Conservation (phyloP, 2,888 invertebrate species). For the Muscina levida region DNA sequence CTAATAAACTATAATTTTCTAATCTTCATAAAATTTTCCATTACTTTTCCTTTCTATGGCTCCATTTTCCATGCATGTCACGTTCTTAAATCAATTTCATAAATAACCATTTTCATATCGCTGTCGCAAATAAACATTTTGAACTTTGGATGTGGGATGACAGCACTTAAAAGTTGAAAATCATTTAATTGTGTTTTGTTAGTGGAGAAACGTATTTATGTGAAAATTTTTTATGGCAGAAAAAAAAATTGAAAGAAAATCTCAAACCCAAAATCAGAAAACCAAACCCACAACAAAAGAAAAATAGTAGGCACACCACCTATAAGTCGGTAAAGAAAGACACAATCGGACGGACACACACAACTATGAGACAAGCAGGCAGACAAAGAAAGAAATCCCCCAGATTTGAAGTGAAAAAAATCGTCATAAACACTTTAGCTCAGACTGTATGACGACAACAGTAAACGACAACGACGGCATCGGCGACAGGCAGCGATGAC, state of each 20-base stretch:
- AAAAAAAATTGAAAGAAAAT: neutral
- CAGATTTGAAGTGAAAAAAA: neutral
- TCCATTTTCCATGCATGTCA: neutral
- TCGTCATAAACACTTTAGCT: slow-evolving; percentile 41
- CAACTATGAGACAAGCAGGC: slow-evolving; percentile 25
- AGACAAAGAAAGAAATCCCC: slow-evolving; percentile 31
- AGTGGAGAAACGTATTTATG: neutral
- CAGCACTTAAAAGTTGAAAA: slow-evolving; percentile 14
- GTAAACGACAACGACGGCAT: too few relatives aligned
- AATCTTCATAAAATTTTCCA: too few relatives aligned
- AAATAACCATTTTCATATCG: slow-evolving; percentile 16
- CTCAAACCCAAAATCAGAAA: neutral
- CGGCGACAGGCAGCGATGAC: neutral
- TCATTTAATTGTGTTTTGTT: neutral
- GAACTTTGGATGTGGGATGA: slow-evolving; percentile 18
- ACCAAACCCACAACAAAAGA: slow-evolving; percentile 41
- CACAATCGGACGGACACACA: too few relatives aligned
- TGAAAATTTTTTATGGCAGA: slow-evolving; percentile 15
- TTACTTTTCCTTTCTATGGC: neutral
- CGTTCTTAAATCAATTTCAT: neutral
- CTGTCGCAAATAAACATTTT: slow-evolving; percentile 1
- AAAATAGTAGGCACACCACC: neutral
- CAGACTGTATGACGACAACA: slow-evolving; percentile 63
- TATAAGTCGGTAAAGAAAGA: too few relatives aligned
- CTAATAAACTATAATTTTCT: too few relatives aligned